Conservation (phyloP, 2,797 vertebrate species). For the Phalanger gymnotis region DNA sequence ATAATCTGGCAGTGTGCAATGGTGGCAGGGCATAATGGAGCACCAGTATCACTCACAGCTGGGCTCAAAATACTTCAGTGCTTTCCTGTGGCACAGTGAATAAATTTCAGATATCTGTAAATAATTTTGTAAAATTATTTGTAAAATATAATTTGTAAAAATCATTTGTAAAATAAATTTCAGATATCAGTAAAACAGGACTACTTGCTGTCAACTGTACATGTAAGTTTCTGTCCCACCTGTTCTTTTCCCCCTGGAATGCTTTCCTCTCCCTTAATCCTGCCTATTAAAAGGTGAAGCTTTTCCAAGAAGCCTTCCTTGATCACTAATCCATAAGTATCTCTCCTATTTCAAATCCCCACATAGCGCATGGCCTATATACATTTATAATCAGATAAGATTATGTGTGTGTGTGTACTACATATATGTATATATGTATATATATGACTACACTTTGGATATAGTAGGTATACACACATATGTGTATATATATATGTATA, state of each 20-base stretch:
- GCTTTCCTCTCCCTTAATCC: background rate
- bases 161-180: no score
- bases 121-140: no score
- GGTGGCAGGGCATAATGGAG: background rate
- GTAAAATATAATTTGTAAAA: no score
- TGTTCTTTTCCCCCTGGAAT: background rate
- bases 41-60: background rate
- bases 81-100: background rate
- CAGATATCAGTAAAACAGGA: background rate
- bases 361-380: background rate
- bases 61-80: background rate
- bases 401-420: no score
- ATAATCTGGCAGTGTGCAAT: background rate
- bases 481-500: no score
- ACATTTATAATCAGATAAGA: background rate
- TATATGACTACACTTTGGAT: no score
- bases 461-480: no score
- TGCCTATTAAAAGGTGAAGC: background rate
- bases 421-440: no score
- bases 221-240: background rate
- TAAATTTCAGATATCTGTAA: background rate
- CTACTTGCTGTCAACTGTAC: background rate
- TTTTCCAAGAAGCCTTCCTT: background rate
- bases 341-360: background rate
- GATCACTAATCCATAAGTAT: background rate